Base-by-base conservation (phyloP, 30 jellyfish, hydroid and myxozoan genomes). In the Mastigias papua region DNA sequence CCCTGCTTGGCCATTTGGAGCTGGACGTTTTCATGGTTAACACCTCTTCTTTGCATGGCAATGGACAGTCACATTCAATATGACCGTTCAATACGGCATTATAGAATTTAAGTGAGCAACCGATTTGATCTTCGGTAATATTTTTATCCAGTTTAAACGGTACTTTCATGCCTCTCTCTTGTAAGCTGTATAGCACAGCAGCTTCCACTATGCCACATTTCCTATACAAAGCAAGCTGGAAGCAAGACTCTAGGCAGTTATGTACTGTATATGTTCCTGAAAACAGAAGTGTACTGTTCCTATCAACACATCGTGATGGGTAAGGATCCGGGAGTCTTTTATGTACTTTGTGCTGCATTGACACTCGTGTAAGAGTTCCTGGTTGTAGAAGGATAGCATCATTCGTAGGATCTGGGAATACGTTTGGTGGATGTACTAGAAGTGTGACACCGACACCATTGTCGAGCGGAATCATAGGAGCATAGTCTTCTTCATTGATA, bases 401-500 rank as follows among this genome's bases (percentile, higher is more conserved):
- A 7, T 27, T 1, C 4, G 1, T 15, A 2, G 27, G 27, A 20
- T 48, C 60, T 1, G 80, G 80, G 16, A 69, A 69, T 2, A 69
- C 62, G 16, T 69, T 48, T 11, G 26, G 80, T 26, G 80, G 80
- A 69, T 69, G 80, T 0, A 69, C 80, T 31, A 8, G 17, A 28
- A 69, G 32, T 8, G 23, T 7, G 33, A 31, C 80, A 11, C 80
- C 80, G 9, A 61, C 80, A 26, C 60, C 80, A 5, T 1, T 31
- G 30, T 69, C 80, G 4, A 25, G 4, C n/a, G 58, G 80, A 29
- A 69, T 48, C 10, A 26, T 7, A 13, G n/a, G 9, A 16, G 23
- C 54, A 69, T 69, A 69, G 80, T 69, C 80, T 7, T 69, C 80
- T 31, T 69, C 61, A 69, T 69, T 69, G 0, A 69, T 22, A 26